Percentiles rank a stretch among this genome's conserved stretches.
Conservation (phyloP, 2,888 invertebrate genomes). For the Lasius fuliginosus region DNA sequence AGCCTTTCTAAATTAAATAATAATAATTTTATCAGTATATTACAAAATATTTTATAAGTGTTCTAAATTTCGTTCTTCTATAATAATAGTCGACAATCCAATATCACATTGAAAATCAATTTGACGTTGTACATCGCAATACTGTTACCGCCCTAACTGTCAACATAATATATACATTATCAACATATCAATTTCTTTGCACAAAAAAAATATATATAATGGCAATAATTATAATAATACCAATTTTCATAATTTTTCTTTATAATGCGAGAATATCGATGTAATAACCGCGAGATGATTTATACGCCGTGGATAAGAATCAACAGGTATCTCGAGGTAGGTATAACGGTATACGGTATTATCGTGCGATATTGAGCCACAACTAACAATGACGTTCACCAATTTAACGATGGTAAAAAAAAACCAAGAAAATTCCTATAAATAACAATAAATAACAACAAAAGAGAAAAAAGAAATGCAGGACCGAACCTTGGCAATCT, state of each 20-base stretch:
- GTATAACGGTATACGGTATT: constrained; percentile 70
- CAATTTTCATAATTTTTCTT: neutral
- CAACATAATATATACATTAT: neutral
- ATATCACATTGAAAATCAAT: neutral
- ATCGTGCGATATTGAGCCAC: constrained; percentile 60
- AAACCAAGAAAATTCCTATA: neutral
- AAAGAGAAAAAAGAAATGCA: constrained; percentile 32
- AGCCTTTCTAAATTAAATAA: neutral
- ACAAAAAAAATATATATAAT: neutral
- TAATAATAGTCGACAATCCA: neutral
- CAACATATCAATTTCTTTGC: neutral
- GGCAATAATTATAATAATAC: neutral
- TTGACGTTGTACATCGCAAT: neutral
- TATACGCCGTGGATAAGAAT: constrained; percentile 55
- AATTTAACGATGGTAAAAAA: neutral
- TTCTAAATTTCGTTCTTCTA: neutral
- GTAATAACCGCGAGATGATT: constrained; percentile 44
- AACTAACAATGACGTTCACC: neutral
- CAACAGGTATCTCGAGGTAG: constrained; percentile 66
- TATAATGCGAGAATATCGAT: constrained; percentile 19
- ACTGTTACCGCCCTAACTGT: neutral
- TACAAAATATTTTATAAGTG: neutral
- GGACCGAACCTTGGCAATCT: constrained; percentile 90
- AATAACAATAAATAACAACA: constrained; percentile 6
- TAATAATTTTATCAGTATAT: neutral